These are phyloP conservation scores for Hemicentrotus pulcherrimus DNA, from an alignment of 35 echinoderm and acorn worm genomes.

Conservation along the genomic window DNA sequence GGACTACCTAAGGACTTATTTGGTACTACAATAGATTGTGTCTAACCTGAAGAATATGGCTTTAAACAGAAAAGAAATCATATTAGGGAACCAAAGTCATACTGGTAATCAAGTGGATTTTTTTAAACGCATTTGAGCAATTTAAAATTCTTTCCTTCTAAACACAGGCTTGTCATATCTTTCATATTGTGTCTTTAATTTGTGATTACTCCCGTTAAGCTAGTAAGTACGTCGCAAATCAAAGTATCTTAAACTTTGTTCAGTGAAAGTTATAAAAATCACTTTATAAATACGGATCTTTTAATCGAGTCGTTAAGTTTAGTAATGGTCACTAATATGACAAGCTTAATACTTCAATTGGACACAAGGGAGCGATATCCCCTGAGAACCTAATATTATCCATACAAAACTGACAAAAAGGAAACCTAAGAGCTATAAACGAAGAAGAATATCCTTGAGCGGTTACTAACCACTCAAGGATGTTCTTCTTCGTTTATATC, in stretches of 20 bases:
- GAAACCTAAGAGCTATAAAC: neutral
- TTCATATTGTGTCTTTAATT: too few relatives aligned
- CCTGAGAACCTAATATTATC: neutral
- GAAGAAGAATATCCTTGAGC: neutral
- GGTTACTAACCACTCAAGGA: neutral
- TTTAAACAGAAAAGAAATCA: too few relatives aligned
- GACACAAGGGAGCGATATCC: neutral
- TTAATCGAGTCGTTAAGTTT: neutral
- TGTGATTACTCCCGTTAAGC: too few relatives aligned
- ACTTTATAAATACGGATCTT: neutral
- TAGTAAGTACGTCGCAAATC: too few relatives aligned
- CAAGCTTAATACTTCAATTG: neutral
- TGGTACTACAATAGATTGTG: neutral
- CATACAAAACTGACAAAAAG: neutral
- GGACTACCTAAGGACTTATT: neutral
- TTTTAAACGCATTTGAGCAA: too few relatives aligned
- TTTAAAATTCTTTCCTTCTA: too few relatives aligned
- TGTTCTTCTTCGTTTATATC: neutral
- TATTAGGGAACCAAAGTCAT: too few relatives aligned
- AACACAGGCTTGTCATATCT: too few relatives aligned
- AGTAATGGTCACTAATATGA: neutral
- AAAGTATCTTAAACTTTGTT: neutral
- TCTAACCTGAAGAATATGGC: neutral
- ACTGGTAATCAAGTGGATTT: too few relatives aligned
- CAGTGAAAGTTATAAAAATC: neutral